Conservation (phyloP, 2,888 invertebrate genomes). For the Brachynemurus nebulosus region DNA sequence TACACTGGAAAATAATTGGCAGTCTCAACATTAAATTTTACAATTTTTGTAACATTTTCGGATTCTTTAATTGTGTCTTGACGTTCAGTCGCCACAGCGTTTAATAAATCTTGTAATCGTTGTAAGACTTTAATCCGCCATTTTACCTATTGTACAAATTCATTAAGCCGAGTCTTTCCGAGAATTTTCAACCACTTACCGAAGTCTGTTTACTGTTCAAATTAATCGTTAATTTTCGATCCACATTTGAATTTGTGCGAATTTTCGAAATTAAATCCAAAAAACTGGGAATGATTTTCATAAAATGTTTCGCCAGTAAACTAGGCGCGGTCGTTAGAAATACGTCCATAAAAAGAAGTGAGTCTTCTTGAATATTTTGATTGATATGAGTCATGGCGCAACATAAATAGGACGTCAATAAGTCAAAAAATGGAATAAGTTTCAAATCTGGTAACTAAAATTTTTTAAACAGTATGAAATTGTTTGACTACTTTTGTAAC, state of each 20-base stretch:
- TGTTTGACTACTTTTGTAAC: neutral
- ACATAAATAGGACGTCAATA: constrained; percentile 63
- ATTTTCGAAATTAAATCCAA: constrained; percentile 72
- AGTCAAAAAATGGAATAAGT: constrained; percentile 58
- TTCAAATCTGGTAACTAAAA: constrained; percentile 34
- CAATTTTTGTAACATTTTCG: neutral
- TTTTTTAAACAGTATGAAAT: constrained; percentile 5
- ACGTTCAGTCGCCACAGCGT: constrained; percentile 27
- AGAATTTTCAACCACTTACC: too few relatives aligned
- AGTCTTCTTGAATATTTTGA: constrained; percentile 66
- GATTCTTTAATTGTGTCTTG: too few relatives aligned
- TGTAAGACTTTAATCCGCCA: constrained; percentile 67
- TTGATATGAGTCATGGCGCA: constrained; percentile 88
- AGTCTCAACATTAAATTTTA: neutral
- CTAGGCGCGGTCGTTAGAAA: constrained; percentile 52
- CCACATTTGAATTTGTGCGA: constrained; percentile 46
- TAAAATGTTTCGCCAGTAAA: constrained; percentile 50
- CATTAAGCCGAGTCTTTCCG: too few relatives aligned
- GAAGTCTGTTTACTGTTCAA: constrained; percentile 58
- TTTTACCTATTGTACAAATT: too few relatives aligned
- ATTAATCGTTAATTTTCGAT: constrained; percentile 52
- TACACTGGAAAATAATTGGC: neutral
- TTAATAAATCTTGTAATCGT: constrained; percentile 49
- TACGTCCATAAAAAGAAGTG: constrained; percentile 62
- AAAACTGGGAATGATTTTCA: constrained; percentile 63